These are phyloP conservation scores for Sebastes elongatus DNA, from an alignment of 2,797 vertebrate species.

Conservation along the genomic window DNA sequence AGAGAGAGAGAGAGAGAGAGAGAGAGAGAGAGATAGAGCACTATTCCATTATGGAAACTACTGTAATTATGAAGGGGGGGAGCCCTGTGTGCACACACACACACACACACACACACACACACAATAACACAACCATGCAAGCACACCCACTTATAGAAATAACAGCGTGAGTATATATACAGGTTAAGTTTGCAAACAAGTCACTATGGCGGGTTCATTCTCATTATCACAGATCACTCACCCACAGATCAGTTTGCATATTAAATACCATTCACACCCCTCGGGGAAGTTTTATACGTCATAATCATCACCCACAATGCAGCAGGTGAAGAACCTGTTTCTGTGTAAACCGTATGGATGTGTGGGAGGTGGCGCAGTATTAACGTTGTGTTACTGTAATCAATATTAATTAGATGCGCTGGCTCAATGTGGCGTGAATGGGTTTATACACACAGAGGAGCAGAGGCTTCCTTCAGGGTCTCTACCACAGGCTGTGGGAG, in stretches of 20 bases:
- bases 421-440: conserved; percentile 23
- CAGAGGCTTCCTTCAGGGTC: conserved; percentile 1
- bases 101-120: conserved; percentile 4
- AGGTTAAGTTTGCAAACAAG: conserved; percentile 16
- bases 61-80: conserved; percentile 31
- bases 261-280: conserved; percentile 16
- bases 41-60: conserved; percentile 66
- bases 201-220: conserved; percentile 12
- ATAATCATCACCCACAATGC: conserved; percentile 36
- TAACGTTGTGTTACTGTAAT: conserved; percentile 54
- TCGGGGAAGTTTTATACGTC: background rate
- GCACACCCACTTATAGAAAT: conserved; percentile 16
- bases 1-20: conserved; percentile 23
- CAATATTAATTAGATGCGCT: conserved; percentile 65
- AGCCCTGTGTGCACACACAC: background rate
- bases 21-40: background rate
- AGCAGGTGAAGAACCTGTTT: conserved; percentile 49
- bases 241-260: conserved; percentile 31
- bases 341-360: conserved; percentile 14
- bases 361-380: conserved; percentile 52
- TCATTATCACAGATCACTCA: conserved; percentile 20
- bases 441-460: background rate
- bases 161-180: background rate
- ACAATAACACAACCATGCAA: background rate
- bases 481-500: background rate